Conservation (phyloP, 2,113 vertebrate species). For the Carollia perspicillata region DNA sequence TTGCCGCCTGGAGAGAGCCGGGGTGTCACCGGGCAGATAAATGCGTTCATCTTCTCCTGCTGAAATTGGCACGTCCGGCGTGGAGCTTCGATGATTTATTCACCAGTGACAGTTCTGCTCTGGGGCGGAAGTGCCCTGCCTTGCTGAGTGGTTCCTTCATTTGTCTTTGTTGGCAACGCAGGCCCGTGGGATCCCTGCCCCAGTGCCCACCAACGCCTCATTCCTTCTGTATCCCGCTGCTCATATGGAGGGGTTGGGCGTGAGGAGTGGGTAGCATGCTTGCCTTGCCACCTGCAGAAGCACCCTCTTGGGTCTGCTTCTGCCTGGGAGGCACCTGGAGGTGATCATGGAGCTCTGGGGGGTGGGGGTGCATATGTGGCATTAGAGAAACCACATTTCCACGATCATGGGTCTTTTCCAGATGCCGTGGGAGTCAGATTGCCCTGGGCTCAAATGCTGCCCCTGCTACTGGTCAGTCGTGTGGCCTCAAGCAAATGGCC, state of each 20-base stretch:
- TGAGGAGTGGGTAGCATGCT: accelerated
- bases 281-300: background rate
- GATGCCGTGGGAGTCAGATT: background rate
- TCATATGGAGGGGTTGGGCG: accelerated
- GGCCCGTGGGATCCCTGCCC: background rate
- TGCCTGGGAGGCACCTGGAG: background rate
- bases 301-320: background rate
- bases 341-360: no score
- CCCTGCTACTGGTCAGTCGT: background rate
- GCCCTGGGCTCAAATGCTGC: background rate
- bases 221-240: background rate
- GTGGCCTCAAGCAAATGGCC: background rate
- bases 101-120: slow-evolving; percentile 50
- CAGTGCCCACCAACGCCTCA: accelerated
- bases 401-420: background rate
- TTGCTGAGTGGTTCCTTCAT: slow-evolving; percentile 30
- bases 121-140: slow-evolving; percentile 48
- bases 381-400: background rate
- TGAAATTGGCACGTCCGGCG: background rate
- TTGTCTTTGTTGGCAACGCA: slow-evolving; percentile 6
- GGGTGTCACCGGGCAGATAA: slow-evolving; percentile 38
- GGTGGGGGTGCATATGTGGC: background rate
- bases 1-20: background rate
- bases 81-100: slow-evolving; percentile 54
- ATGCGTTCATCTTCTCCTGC: slow-evolving; percentile 21